phyloP scores from a whole-genome alignment of 2,888 invertebrate genomes.

The Gari tellinella region DNA sequence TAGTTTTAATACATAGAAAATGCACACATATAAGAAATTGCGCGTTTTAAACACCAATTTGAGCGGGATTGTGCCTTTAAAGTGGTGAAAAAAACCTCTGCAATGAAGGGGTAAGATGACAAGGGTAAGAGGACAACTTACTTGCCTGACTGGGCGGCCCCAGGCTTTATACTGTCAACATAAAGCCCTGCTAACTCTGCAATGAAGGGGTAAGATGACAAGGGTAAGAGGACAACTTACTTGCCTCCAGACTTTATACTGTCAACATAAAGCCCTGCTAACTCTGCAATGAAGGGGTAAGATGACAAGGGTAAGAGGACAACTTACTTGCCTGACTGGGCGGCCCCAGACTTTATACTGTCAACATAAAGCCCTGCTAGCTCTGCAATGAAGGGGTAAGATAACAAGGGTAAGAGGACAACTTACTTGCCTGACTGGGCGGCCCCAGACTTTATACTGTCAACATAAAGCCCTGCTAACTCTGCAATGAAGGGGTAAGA shows the following conservation, averaged over 20 bases:
- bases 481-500: slow-evolving; percentile 71
- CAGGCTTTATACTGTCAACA: slow-evolving; percentile 78
- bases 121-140: no score
- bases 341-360: slow-evolving; percentile 75
- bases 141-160: no score
- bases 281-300: slow-evolving; percentile 69
- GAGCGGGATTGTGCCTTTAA: no score
- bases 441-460: slow-evolving; percentile 75
- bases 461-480: slow-evolving; percentile 75
- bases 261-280: slow-evolving; percentile 77
- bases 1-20: no score
- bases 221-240: slow-evolving; percentile 74
- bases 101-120: slow-evolving; percentile 67
- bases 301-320: no score
- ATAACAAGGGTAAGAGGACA: no score
- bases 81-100: no score
- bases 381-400: slow-evolving; percentile 54
- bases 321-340: slow-evolving; percentile 80
- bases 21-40: no score
- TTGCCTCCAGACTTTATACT: slow-evolving; percentile 78
- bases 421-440: slow-evolving; percentile 78
- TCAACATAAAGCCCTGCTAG: slow-evolving; percentile 77
- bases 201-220: no score
- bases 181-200: slow-evolving; percentile 72
- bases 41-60: no score